Evolutionary conservation across 2,797 vertebrate genomes (phyloP).

Genomic region (Acanthornis magna): DNA sequence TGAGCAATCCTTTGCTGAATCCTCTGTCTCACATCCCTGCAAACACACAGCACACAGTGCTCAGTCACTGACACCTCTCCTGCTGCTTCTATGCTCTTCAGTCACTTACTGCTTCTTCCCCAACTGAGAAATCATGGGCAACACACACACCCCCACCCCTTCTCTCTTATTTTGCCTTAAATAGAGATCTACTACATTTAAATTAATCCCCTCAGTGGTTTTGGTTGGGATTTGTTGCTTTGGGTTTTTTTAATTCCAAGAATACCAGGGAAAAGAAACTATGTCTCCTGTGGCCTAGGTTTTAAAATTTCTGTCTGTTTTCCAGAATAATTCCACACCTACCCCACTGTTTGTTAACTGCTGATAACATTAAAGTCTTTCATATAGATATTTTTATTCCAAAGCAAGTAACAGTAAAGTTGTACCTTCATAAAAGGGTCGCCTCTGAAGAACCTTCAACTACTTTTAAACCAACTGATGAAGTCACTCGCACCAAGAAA

Average conservation of each 20-base stretch:
- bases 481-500: neutral
- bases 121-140: neutral
- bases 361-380: neutral
- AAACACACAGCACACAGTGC: neutral
- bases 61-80: neutral
- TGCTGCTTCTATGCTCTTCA: neutral
- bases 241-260: neutral
- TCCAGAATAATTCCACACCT: neutral
- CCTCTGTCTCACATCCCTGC: constrained; percentile 82
- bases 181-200: neutral
- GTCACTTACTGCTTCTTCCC: neutral
- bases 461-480: neutral
- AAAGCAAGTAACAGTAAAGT: neutral
- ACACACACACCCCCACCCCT: fast-evolving
- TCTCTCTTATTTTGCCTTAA: neutral
- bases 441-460: neutral
- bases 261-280: neutral
- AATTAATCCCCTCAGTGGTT: neutral
- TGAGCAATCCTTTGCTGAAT: constrained; percentile 87
- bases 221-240: neutral
- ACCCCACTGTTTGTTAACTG: neutral
- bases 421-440: neutral
- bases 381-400: neutral
- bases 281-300: neutral
- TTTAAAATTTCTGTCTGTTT: neutral